Evolutionary conservation across 2,888 invertebrate species (phyloP), one percentile per base, ranked within the genome.

Genomic region (Melanophora roralis): DNA sequence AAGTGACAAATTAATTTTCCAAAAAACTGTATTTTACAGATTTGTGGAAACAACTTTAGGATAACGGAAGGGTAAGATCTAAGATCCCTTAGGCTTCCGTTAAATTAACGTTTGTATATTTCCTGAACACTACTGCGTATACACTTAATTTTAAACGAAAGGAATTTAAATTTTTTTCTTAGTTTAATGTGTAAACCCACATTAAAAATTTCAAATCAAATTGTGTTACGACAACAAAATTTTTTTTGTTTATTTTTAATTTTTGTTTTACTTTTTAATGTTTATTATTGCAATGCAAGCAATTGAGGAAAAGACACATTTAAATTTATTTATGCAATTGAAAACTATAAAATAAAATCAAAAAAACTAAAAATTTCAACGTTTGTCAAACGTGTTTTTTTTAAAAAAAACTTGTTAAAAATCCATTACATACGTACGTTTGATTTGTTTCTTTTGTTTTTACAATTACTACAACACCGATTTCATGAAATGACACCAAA

Each of bases 351-450:
- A 40, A 43, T 67, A 51, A 51, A 67, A 60, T 51, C 40, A 49
- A 69, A 76, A 49, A 38, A 45, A 53, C 32, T 8, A 53, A 60
- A 75, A 69, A 62, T 62, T 49, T 12, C 69, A 69, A 71, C 64
- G 55, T 77, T 77, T 71, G 69, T 77, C 76, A 71, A 71, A 77
- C 76, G n/a, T 71, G 76, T 77, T 77, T 69, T 34, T 14, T 23
- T 12, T 2, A 43, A 2, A 53, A 21, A 21, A 40, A 4, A 23
- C 21, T 14, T 1, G 8, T 12, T 14, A 27, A 32, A 32, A 45
- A 34, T 43, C 27, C 32, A 68, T 23, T 32, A 23, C 14, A 1
- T 19, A 47, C 38, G 65, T 65, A 9, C 34, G 51, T 64, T 55
- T 59, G 34, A 36, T 64, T 49, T 64, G 11, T 40, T 55, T 27